Evolutionary conservation across 2,888 invertebrate genomes (phyloP), one percentile per base, ranked within the genome.

Genomic region (Eristalis pertinax): DNA sequence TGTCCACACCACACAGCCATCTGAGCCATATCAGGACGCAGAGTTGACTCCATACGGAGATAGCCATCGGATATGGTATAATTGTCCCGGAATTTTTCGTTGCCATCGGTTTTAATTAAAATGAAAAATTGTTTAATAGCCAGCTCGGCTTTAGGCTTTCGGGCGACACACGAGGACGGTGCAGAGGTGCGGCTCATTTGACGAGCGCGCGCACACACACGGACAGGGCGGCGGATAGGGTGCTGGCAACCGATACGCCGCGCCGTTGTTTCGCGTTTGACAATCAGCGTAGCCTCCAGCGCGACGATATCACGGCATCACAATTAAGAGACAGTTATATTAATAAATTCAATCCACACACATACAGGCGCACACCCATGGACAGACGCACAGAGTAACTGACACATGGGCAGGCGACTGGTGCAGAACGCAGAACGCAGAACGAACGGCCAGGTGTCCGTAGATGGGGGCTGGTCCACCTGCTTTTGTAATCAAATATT

Each of bases 101-200:
- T 88, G 88, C 74, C 89, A 88, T 87, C 83, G 67, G 81, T 86
- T 86, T 89, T 89, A 89, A 89, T 89, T 89, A 89, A 89, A 89
- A 88, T 89, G 89, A 89, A 88, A 88, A 89, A 89, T 89, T 89
- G 89, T 84, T 87, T 87, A 87, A 87, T 87, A 87, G 83, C 83
- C 83, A 75, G 79, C 72, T 72, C 72, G 38, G 60, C 4, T 43
- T 80, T 70, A 74, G 84, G 41, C 70, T 68, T 63, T 43, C 68
- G 68, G 67, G 38, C 62, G 38, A 58, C 11, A 35, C 72, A 22
- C 67, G 24, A 19, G 68, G 50, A 41, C 32, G 38, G 10, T 65
- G 41, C 38, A 41, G 41, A 62, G 43, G 32, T 32, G 32, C 32
- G 32, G 67, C 26, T 24, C 32, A 58, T 13, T 58, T 32, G 32